Evolutionary conservation across 1,140 invertebrate genomes (phyloP), one percentile per base, ranked within the genome.

Genomic region (Trichonephila inaurata): DNA sequence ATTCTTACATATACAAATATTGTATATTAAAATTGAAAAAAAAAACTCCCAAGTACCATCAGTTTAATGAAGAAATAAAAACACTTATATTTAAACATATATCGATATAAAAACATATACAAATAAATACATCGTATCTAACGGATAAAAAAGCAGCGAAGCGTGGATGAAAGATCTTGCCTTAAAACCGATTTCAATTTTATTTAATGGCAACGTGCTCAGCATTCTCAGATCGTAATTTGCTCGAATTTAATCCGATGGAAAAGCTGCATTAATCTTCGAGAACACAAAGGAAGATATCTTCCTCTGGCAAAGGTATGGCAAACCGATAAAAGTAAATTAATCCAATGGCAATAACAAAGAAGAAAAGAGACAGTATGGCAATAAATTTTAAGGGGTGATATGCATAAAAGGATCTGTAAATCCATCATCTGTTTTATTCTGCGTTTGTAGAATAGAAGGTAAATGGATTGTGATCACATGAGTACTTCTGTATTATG

Each of bases 161-260:
- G 8, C 8, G 8, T 2, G 10, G 24, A 28, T 12, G 24, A 28
- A 72, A 72, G 66, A 14, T 72, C 24, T 28, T 16, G 24, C 69
- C 8, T 10, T 8, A 28, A 72, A 72, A 72, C n/a, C 69, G 28
- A 72, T 72, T 72, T 33, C 28, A 72, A 24, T 28, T 72, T 72
- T 72, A 72, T 72, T 72, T 28, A 72, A 72, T 24, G 33, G 12
- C 24, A 72, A 28, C 69, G 69, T 72, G 69, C 8, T 28, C 69
- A 12, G 69, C 69, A 72, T 72, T 28, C 28, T n/a, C 12, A 28
- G 69, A 72, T 72, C 16, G 10, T 72, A 72, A 72, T 72, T 72
- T 72, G 69, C 69, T 24, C 14, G 69, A 72, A 72, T 72, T 72
- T 72, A 72, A 72, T 72, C 69, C 69, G n/a, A 72, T 28, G 24